Evolutionary conservation across 2,888 invertebrate genomes (phyloP), one percentile per base, ranked within the genome.

Genomic region (Cryptops parisi): DNA sequence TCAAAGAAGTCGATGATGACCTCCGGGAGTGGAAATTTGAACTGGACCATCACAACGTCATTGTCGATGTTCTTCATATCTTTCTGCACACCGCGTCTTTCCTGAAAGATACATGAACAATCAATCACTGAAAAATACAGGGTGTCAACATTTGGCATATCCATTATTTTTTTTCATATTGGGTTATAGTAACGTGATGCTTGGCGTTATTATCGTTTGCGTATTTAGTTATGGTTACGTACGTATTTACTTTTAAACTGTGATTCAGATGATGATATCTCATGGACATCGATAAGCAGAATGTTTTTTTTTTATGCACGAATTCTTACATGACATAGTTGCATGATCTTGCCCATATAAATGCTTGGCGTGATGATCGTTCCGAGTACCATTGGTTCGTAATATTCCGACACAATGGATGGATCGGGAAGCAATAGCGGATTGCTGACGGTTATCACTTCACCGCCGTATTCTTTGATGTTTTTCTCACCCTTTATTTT

Each of bases 1-100:
- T 97, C 96, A 65, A 93, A 93, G 68, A 98, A 97, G 69, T 97
- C 94, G 6, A 93, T 71, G 15, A 97, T 82, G 24, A 97, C 84
- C 75, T 98, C 97, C 61, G 84, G 87, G 4, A 98, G 72, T 0
- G 97, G 97, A 49, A 98, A 70, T 38, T 81, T 71, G 64, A 82
- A 90, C 62, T 84, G 82, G 65, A 94, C 67, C 72, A 96, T 76
- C 0, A 90, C 73, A 65, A 89, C 78, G 27, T 78, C 76, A 57
- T 86, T 80, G 66, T 94, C 96, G 24, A 96, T 82, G 58, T 84
- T 82, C 53, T 68, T 77, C 0, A 82, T 76, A 0, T 80, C 80
- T 53, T 78, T 75, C 58, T 84, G 80, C 1, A 76, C 61, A 0
- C 84, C 86, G 51, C 91, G 74, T 40, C 82, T 74, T 57, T 86